Percentiles rank a stretch among this genome's conserved stretches.
Conservation (phyloP, 2,888 invertebrate genomes). For the Pantelozetes paolii region DNA sequence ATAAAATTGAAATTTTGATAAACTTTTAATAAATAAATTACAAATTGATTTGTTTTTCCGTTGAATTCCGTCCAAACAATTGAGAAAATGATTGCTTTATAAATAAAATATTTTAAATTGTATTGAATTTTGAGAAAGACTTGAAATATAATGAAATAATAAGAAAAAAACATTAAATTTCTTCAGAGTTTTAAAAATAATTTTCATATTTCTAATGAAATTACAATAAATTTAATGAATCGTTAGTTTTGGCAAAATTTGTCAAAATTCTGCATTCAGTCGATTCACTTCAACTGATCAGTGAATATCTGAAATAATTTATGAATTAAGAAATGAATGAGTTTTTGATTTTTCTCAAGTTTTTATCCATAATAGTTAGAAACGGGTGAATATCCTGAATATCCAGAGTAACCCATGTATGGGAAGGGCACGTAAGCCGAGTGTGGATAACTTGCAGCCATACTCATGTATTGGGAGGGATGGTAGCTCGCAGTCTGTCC, state of each 20-base stretch:
- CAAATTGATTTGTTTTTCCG: no score
- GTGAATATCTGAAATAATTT: not conserved
- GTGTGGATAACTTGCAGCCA: constrained; percentile 5
- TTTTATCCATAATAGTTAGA: constrained; percentile 20
- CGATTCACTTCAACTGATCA: constrained; percentile 4
- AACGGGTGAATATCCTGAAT: not conserved
- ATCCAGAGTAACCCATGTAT: constrained; percentile 3
- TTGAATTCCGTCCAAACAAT: no score
- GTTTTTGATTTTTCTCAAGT: not conserved
- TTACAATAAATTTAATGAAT: not conserved
- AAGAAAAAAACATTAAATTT: no score
- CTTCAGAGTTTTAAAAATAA: no score
- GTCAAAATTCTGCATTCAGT: not conserved
- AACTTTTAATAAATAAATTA: not conserved
- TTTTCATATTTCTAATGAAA: constrained; percentile 22
- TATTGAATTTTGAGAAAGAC: not conserved
- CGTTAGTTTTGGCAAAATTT: not conserved
- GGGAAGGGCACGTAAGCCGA: not conserved
- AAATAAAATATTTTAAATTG: no score
- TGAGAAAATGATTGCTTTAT: no score
- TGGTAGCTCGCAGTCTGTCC: constrained; percentile 5
- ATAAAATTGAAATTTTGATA: no score
- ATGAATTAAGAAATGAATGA: not conserved
- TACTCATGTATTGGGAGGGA: not conserved
- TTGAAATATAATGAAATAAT: no score